phyloP scores from a whole-genome alignment of 2,888 invertebrate genomes.

The Mycogona germanica region DNA sequence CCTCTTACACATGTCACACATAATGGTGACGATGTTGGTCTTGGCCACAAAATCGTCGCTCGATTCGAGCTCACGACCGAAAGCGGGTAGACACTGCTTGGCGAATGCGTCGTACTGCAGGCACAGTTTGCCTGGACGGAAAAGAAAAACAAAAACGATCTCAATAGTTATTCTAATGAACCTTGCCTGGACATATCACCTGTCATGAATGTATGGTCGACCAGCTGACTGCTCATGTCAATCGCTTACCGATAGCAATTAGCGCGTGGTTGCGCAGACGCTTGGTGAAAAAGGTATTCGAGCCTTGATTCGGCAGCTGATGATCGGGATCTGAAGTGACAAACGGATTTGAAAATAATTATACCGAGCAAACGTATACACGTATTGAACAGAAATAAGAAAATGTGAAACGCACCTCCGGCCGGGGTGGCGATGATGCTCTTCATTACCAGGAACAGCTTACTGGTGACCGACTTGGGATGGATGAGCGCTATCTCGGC shows the following conservation, averaged over 20 bases:
- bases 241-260: no score
- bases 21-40: constrained; percentile 51
- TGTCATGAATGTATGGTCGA: no score
- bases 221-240: no score
- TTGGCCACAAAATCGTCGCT: constrained; percentile 43
- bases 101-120: constrained; percentile 50
- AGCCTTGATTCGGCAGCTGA: no score
- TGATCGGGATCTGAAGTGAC: no score
- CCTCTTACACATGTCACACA: constrained; percentile 51
- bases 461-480: constrained; percentile 33
- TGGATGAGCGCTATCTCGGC: constrained; percentile 36
- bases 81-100: constrained; percentile 46
- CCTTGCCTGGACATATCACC: no score
- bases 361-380: neutral
- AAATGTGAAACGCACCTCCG: constrained; percentile 10
- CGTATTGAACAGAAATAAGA: neutral
- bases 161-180: no score
- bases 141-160: constrained; percentile 10
- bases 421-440: constrained; percentile 32
- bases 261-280: no score
- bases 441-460: constrained; percentile 35
- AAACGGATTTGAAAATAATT: no score
- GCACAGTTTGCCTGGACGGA: constrained; percentile 44
- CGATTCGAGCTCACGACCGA: constrained; percentile 46
- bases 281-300: no score